phyloP scores from a whole-genome alignment of 2,113 vertebrate genomes.

The Erinaceus europaeus region DNA sequence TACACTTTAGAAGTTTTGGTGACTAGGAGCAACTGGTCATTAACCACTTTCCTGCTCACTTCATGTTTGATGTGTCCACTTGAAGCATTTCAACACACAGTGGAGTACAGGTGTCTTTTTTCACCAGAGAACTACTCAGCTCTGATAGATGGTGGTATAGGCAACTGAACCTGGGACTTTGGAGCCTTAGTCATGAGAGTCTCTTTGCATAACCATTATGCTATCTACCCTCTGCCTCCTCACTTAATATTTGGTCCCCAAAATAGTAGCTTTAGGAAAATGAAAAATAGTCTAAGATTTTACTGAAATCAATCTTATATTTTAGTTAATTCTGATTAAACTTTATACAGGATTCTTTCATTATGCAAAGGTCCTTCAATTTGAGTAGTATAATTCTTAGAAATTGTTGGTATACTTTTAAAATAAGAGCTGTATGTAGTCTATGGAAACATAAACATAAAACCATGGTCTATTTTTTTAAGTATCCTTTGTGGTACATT shows the following conservation, averaged over 20 bases:
- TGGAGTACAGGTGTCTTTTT: too few relatives aligned
- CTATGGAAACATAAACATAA: background rate
- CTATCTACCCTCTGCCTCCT: too few relatives aligned
- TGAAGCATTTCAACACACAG: too few relatives aligned
- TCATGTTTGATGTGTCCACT: too few relatives aligned
- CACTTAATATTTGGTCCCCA: too few relatives aligned
- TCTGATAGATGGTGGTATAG: too few relatives aligned
- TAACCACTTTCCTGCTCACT: background rate
- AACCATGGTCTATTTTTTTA: background rate
- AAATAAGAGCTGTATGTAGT: background rate
- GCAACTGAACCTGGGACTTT: too few relatives aligned
- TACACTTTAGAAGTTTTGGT: background rate
- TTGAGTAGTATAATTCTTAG: background rate
- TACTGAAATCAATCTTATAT: background rate
- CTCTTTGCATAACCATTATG: too few relatives aligned
- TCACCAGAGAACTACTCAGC: too few relatives aligned
- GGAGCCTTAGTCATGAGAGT: too few relatives aligned
- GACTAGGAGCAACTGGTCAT: background rate
- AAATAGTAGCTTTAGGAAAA: background rate
- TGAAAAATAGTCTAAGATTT: too few relatives aligned
- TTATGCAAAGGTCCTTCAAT: background rate
- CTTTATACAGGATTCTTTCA: background rate
- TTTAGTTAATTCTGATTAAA: background rate
- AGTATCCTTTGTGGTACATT: background rate
- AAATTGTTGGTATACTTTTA: background rate